These are phyloP conservation scores for Festucalex cinctus DNA, from an alignment of 2,113 vertebrate species.

Conservation along the genomic window DNA sequence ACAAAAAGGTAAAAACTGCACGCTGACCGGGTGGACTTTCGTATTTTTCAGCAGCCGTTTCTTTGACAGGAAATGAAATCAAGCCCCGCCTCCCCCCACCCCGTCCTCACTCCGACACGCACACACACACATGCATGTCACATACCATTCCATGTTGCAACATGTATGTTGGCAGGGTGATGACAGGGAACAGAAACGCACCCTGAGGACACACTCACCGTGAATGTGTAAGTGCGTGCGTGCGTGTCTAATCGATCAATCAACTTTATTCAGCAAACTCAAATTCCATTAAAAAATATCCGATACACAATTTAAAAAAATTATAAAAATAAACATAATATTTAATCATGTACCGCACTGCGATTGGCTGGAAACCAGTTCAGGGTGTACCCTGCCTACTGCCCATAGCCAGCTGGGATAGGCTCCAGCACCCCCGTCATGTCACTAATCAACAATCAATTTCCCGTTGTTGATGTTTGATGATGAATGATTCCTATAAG, in stretches of 20 bases:
- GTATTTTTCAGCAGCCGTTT: not conserved
- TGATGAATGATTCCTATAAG: too few species aligned
- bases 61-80: conserved; percentile 37
- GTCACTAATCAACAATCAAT: conserved; percentile 46
- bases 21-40: not conserved
- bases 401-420: too few species aligned
- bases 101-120: conserved; percentile 4
- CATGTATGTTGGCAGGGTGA: conserved; percentile 24
- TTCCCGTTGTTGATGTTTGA: not conserved
- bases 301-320: too few species aligned
- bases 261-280: too few species aligned
- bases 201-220: conserved; percentile 21
- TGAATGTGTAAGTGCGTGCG: conserved; percentile 12
- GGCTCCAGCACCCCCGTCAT: too few species aligned
- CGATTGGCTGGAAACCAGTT: too few species aligned
- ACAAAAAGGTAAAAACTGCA: too few species aligned
- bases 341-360: too few species aligned
- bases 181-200: conserved; percentile 41
- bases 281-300: too few species aligned
- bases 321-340: too few species aligned
- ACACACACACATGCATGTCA: conserved; percentile 1
- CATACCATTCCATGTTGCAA: conserved; percentile 11
- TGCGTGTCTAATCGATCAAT: conserved; percentile 1
- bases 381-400: too few species aligned
- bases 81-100: conserved; percentile 6